Percentiles rank a stretch among this genome's conserved stretches.
Conservation (phyloP, 2,888 invertebrate species). For the Andrena bicolor region DNA sequence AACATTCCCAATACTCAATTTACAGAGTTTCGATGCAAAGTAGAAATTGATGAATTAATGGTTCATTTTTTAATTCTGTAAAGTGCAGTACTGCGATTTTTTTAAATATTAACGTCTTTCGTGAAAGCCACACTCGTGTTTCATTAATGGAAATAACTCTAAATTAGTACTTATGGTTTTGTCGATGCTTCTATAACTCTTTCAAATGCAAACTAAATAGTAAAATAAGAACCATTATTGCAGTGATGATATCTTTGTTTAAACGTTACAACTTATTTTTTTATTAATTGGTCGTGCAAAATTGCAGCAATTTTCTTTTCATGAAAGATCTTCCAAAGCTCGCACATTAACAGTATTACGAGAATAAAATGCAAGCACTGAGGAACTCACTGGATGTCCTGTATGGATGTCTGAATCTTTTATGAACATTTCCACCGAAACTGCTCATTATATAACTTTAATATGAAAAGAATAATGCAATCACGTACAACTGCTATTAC, state of each 20-base stretch:
- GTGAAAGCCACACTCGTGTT: not conserved
- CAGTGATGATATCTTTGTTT: not conserved
- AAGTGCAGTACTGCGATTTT: conserved; percentile 11
- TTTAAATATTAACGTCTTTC: conserved; percentile 15
- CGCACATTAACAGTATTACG: conserved; percentile 21
- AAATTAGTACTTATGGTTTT: not conserved
- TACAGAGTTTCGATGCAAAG: not conserved
- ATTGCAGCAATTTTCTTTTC: not conserved
- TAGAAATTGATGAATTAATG: not conserved
- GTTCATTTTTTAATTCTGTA: conserved; percentile 13
- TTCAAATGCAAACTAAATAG: not conserved
- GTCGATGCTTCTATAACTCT: not conserved
- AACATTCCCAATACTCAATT: not conserved
- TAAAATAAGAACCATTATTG: not conserved
- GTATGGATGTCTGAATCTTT: not conserved
- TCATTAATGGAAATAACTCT: not conserved
- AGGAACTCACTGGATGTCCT: not conserved
- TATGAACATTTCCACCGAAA: conserved; percentile 31
- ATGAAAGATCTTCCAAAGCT: conserved; percentile 14
- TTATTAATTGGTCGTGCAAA: not conserved
- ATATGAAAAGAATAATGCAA: conserved; percentile 43
- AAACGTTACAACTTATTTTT: not conserved
- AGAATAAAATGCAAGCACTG: not conserved
- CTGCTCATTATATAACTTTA: conserved; percentile 39
- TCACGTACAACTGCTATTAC: conserved; percentile 42